Evolutionary conservation across 2,888 invertebrate species (phyloP), one percentile per base, ranked within the genome.

Genomic region (Lobophora halterata): DNA sequence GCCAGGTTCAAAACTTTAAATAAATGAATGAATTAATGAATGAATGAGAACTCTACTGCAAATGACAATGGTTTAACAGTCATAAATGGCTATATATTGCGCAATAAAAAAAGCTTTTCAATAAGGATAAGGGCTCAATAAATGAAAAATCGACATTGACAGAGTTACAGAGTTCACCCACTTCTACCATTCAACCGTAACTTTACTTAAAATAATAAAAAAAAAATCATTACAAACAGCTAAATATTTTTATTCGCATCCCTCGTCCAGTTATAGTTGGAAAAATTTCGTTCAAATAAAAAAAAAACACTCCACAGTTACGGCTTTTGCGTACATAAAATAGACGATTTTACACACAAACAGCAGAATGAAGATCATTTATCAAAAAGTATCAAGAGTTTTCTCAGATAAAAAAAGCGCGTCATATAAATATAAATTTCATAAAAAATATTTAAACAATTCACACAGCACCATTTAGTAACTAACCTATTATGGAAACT

Each of bases 321-420:
- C 76, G 68, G 73, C 71, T 58, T 58, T 62, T 56, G 58, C 65
- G 62, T 65, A 70, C 71, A 72, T 79, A 81, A 86, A 83, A 79
- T 79, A 75, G 74, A 76, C 68, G 68, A 79, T 79, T 82, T 80
- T 73, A 78, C 83, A 81, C 71, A 55, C 71, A 66, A 71, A 69
- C 40, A 39, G n/a, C n/a, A n/a, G n/a, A n/a, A n/a, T n/a, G n/a
- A n/a, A n/a, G n/a, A n/a, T n/a, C n/a, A n/a, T n/a, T n/a, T n/a
- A n/a, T n/a, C n/a, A n/a, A n/a, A n/a, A n/a, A n/a, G n/a, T n/a
- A n/a, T n/a, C n/a, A n/a, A n/a, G n/a, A n/a, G n/a, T n/a, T n/a
- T n/a, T n/a, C n/a, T n/a, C n/a, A n/a, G n/a, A n/a, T n/a, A n/a
- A n/a, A n/a, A n/a, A n/a, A n/a, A n/a, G n/a, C n/a, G n/a, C n/a